Evolutionary conservation across 2,888 invertebrate genomes (phyloP).

Genomic region (Villa cingulata): DNA sequence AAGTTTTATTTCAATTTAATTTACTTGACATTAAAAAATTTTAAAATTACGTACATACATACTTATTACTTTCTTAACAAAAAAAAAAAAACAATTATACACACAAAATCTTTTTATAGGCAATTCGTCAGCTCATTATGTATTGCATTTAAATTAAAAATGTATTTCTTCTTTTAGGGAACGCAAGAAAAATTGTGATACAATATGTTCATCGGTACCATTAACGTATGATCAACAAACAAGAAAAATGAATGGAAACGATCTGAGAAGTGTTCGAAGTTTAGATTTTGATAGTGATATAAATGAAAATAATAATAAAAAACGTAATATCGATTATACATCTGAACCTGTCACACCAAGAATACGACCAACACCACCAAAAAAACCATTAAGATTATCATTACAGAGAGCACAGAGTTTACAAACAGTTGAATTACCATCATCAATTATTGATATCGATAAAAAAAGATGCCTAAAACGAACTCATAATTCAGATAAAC

Average conservation of each 20-base stretch:
- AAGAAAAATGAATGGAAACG: conserved; percentile 1
- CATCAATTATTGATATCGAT: conserved; percentile 17
- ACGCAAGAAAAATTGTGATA: not conserved
- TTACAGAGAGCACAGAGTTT: conserved; percentile 71
- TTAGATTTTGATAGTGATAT: conserved; percentile 67
- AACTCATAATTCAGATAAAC: conserved; percentile 26
- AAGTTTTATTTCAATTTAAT: no score
- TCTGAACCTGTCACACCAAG: conserved; percentile 46
- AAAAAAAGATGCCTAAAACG: conserved; percentile 33
- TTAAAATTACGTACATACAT: no score
- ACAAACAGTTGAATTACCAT: conserved; percentile 46
- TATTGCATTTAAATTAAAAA: no score
- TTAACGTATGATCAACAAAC: not conserved
- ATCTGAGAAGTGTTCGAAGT: conserved; percentile 51
- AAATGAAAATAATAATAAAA: conserved; percentile 34
- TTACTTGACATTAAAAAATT: no score
- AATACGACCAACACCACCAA: conserved; percentile 64
- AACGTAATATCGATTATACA: conserved; percentile 40
- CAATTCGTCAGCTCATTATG: no score
- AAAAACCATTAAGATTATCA: conserved; percentile 70
- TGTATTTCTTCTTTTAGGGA: not conserved
- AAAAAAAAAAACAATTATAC: no score
- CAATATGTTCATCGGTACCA: not conserved
- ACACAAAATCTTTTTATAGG: no score
- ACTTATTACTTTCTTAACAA: no score